A percentile compares a stretch with the other conserved stretches of the same genome.
Evolutionary conservation across 1,140 invertebrate genomes (phyloP).

Genomic region (Mya arenaria): DNA sequence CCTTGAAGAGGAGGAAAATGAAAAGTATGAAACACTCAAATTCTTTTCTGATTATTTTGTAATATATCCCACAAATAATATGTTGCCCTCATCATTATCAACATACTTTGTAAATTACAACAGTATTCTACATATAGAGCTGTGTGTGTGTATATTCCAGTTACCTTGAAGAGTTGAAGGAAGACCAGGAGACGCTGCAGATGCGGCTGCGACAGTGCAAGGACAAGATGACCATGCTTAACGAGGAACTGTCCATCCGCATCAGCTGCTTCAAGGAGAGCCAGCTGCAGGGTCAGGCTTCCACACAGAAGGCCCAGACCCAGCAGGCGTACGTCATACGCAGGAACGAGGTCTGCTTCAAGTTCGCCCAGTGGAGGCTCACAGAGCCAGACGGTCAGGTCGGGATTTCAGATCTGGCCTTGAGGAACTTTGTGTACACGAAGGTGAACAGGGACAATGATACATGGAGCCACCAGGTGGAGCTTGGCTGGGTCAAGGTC

Average conservation of each 20-base stretch:
- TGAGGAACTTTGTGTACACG: conserved; percentile 98
- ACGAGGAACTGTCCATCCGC: conserved; percentile 97
- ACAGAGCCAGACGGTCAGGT: conserved; percentile 99
- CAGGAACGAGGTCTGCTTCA: conserved; percentile 98
- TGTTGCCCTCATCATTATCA: too few relatives aligned
- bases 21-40: conserved; percentile 43
- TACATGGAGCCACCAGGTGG: conserved; percentile 97
- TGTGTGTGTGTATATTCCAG: too few relatives aligned
- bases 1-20: conserved; percentile 85
- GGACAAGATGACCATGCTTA: conserved; percentile 90
- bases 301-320: conserved; percentile 51
- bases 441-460: conserved; percentile 98
- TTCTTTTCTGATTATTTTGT: background rate
- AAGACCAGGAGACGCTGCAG: conserved; percentile 65
- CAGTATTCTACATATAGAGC: too few relatives aligned
- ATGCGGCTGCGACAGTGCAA: conserved; percentile 93
- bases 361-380: conserved; percentile 98
- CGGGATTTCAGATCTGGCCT: conserved; percentile 96
- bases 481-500: conserved; percentile 98
- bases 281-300: conserved; percentile 83
- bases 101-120: too few relatives aligned
- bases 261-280: conserved; percentile 92
- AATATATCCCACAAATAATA: too few relatives aligned
- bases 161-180: conserved; percentile 32
- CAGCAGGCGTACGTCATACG: conserved; percentile 86